These are phyloP conservation scores for Helicoverpa armigera DNA, from an alignment of 1,140 invertebrate genomes.

Conservation along the genomic window DNA sequence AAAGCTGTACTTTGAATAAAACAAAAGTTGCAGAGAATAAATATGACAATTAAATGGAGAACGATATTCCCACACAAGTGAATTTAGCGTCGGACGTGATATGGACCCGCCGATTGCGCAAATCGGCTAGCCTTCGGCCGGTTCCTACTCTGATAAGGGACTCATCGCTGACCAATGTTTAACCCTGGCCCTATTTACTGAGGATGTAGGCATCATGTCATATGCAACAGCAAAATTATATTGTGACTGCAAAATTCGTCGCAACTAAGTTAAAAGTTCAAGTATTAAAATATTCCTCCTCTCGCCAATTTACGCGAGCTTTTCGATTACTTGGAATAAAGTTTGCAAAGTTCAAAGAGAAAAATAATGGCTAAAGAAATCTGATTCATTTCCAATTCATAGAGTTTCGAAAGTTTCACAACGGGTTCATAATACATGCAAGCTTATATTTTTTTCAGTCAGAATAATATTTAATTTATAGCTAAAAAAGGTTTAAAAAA, in stretches of 20 bases:
- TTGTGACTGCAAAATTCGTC: constrained; percentile 28
- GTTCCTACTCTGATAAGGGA: constrained; percentile 78
- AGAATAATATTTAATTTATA: not conserved
- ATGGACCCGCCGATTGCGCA: constrained; percentile 72
- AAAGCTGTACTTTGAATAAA: constrained; percentile 33
- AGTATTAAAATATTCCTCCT: not conserved
- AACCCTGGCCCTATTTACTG: constrained; percentile 82
- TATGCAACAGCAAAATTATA: constrained; percentile 49
- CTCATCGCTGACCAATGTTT: constrained; percentile 63
- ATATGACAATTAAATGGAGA: constrained; percentile 51
- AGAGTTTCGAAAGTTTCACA: not conserved
- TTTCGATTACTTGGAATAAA: constrained; percentile 22
- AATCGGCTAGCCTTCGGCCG: constrained; percentile 77
- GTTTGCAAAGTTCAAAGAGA: not conserved
- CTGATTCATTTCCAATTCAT: constrained; percentile 12
- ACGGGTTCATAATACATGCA: not conserved
- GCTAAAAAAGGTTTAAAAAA: constrained; percentile 8
- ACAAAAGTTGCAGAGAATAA: constrained; percentile 27
- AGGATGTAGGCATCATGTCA: constrained; percentile 70
- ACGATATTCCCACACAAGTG: constrained; percentile 68
- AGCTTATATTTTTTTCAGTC: not conserved
- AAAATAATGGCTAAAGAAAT: not conserved
- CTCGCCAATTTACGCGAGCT: constrained; percentile 1
- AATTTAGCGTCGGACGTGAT: constrained; percentile 75
- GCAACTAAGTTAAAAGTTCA: constrained; percentile 24